phyloP scores from a whole-genome alignment of 1,140 invertebrate species.

The Atopsyche davidsoni region DNA sequence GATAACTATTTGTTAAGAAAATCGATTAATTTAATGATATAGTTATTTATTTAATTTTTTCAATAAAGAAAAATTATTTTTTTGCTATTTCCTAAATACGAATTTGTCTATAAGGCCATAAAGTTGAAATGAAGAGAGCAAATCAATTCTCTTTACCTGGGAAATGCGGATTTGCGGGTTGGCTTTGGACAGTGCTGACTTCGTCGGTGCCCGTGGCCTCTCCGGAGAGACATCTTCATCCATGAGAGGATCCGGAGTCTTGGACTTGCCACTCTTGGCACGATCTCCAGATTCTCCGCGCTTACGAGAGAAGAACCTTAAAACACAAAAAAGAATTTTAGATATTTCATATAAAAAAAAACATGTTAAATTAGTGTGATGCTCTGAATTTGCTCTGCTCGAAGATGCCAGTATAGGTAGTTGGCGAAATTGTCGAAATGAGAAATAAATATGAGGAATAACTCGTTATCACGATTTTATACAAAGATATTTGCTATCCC shows the following conservation, averaged over 20 bases:
- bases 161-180: slow-evolving; percentile 53
- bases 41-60: too few relatives aligned
- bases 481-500: too few relatives aligned
- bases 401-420: too few relatives aligned
- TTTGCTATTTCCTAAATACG: too few relatives aligned
- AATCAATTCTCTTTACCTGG: slow-evolving; percentile 42
- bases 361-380: neutral
- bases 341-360: neutral
- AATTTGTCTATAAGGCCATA: too few relatives aligned
- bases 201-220: slow-evolving; percentile 29
- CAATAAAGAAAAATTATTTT: slow-evolving; percentile 6
- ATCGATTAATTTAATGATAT: too few relatives aligned
- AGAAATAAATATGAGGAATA: too few relatives aligned
- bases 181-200: slow-evolving; percentile 40
- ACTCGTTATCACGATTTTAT: too few relatives aligned
- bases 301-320: slow-evolving; percentile 76
- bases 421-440: too few relatives aligned
- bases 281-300: slow-evolving; percentile 58
- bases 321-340: slow-evolving; percentile 25
- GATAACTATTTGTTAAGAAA: too few relatives aligned
- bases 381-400: neutral
- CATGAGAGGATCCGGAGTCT: slow-evolving; percentile 62
- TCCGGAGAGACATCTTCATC: slow-evolving; percentile 49
- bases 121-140: too few relatives aligned
- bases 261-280: slow-evolving; percentile 54